Conservation (phyloP, 1,140 invertebrate genomes). For the Elymnias hypermnestra region DNA sequence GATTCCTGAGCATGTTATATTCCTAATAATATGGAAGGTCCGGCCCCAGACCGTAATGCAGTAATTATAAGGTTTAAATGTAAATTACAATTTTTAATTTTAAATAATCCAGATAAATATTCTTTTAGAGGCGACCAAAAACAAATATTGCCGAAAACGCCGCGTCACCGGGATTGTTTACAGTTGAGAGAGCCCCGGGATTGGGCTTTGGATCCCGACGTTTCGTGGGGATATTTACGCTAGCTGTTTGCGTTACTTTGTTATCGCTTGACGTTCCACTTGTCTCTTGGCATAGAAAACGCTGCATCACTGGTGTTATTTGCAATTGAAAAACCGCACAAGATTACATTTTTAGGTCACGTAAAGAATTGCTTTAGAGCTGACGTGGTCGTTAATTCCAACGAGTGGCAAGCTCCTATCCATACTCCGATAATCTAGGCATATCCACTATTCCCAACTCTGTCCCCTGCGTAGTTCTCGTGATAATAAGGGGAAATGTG, state of each 20-base stretch:
- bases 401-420: too few species aligned
- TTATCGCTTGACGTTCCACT: constrained; percentile 7
- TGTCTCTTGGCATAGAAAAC: constrained; percentile 6
- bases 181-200: constrained; percentile 5
- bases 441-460: too few species aligned
- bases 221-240: constrained; percentile 6
- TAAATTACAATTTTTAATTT: too few species aligned
- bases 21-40: too few species aligned
- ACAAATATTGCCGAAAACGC: constrained; percentile 5
- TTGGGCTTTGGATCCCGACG: constrained; percentile 1
- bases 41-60: too few species aligned
- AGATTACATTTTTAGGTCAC: background rate
- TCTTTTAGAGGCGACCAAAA: background rate
- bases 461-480: too few species aligned
- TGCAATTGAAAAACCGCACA: background rate
- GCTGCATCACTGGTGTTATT: constrained; percentile 5
- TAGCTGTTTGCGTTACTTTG: constrained; percentile 6
- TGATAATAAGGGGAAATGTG: too few species aligned
- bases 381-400: too few species aligned
- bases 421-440: too few species aligned
- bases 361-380: background rate
- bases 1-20: too few species aligned
- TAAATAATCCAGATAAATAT: constrained; percentile 4
- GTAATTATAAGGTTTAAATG: too few species aligned
- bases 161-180: constrained; percentile 4